Conservation (phyloP, 2,797 vertebrate species). For the Babyrousa celebensis region DNA sequence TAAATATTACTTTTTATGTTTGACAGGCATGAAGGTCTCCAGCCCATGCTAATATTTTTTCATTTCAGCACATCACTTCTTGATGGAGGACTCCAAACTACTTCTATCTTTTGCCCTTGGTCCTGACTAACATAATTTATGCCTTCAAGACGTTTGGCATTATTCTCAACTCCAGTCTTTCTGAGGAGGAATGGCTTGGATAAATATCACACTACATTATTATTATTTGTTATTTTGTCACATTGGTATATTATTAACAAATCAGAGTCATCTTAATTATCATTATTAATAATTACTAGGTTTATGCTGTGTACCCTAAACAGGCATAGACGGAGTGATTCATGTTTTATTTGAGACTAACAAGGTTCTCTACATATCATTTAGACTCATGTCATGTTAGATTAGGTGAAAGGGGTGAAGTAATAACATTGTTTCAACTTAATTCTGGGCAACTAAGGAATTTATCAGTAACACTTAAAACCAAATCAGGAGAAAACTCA, state of each 20-base stretch:
- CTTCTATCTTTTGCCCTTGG: not conserved
- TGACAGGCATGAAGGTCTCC: not conserved
- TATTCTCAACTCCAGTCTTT: not conserved
- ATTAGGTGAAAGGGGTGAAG: not conserved
- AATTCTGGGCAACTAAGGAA: not conserved
- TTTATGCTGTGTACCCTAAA: not conserved
- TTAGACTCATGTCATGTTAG: not conserved
- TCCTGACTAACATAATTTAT: not conserved
- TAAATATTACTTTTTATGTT: constrained; percentile 1
- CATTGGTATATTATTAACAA: not conserved
- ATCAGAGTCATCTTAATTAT: not conserved
- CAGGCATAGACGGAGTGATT: not conserved
- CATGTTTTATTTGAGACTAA: not conserved
- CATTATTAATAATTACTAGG: not conserved
- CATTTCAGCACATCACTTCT: not conserved
- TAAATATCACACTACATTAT: constrained; percentile 30
- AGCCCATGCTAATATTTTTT: constrained; percentile 4
- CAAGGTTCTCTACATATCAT: not conserved
- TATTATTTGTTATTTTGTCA: constrained; percentile 21
- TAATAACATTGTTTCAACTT: not conserved
- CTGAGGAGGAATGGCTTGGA: not conserved
- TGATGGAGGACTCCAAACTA: not conserved
- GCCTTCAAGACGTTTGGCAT: not conserved
- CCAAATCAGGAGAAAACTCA: not conserved
- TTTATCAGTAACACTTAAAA: constrained; percentile 13